Evolutionary conservation across 2,113 vertebrate genomes (phyloP).

Genomic region (Neopipo cinnamomea): DNA sequence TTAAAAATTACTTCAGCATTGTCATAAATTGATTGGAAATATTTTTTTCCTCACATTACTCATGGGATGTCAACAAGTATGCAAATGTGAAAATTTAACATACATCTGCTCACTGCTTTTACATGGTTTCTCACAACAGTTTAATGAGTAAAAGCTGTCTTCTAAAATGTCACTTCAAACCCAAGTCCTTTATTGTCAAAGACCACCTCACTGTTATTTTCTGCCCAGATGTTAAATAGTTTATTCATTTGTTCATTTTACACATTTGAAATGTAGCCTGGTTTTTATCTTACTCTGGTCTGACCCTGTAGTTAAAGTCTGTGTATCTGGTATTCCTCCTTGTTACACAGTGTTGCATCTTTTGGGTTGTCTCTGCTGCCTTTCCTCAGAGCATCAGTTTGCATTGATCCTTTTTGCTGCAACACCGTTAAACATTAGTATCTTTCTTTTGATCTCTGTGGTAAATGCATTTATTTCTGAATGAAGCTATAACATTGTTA

Average conservation of each 20-base stretch:
- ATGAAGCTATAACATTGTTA: background rate
- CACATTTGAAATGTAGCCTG: background rate
- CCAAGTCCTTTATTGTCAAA: background rate
- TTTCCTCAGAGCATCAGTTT: background rate
- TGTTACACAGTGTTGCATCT: background rate
- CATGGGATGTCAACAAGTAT: constrained; percentile 21
- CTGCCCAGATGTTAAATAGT: background rate
- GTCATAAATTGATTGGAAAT: constrained; percentile 35
- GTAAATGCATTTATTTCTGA: constrained; percentile 4
- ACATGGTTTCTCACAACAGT: background rate
- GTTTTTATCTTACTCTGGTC: background rate
- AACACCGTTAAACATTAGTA: background rate
- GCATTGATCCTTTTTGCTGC: background rate
- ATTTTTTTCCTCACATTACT: constrained; percentile 46
- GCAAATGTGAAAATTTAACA: constrained; percentile 31
- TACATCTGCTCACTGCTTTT: constrained; percentile 25
- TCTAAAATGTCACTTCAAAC: background rate
- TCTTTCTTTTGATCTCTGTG: background rate
- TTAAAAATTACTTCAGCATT: constrained; percentile 2
- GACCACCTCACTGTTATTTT: background rate
- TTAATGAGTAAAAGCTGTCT: constrained; percentile 11
- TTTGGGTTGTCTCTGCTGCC: background rate
- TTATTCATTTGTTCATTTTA: background rate
- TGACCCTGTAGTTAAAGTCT: background rate
- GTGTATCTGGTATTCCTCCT: background rate